Conservation (phyloP, 2,888 invertebrate species). For the Eledona agricola region DNA sequence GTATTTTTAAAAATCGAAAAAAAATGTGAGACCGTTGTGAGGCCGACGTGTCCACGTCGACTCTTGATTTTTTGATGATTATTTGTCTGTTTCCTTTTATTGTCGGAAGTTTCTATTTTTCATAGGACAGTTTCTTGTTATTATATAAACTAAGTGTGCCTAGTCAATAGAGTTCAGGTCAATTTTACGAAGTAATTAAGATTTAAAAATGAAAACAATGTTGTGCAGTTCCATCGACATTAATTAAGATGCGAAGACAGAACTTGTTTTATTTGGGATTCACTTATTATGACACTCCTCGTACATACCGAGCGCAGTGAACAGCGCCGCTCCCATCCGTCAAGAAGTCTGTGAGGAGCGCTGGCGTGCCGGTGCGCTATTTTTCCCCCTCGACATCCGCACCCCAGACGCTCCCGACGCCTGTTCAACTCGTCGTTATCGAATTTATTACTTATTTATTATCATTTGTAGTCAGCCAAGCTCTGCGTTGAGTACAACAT, state of each 20-base stretch:
- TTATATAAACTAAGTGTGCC: slow-evolving; percentile 71
- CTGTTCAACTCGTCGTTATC: slow-evolving; percentile 49
- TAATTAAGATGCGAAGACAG: slow-evolving; percentile 38
- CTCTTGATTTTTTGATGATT: slow-evolving; percentile 56
- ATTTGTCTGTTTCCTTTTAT: slow-evolving; percentile 62
- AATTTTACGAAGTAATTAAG: slow-evolving; percentile 61
- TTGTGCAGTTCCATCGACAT: slow-evolving; percentile 59
- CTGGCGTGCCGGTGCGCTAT: slow-evolving; percentile 13
- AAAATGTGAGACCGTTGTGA: slow-evolving; percentile 59
- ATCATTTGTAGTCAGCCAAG: slow-evolving; percentile 50
- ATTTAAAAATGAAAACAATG: slow-evolving; percentile 54
- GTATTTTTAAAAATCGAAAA: slow-evolving; percentile 63
- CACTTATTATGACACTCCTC: slow-evolving; percentile 5
- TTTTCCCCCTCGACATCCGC: slow-evolving; percentile 15
- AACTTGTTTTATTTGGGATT: slow-evolving; percentile 19
- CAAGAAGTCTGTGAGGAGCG: slow-evolving; percentile 31
- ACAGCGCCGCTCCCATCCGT: slow-evolving; percentile 21
- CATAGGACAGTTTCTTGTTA: slow-evolving; percentile 68
- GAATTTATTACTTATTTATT: slow-evolving; percentile 56
- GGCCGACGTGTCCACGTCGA: slow-evolving; percentile 51
- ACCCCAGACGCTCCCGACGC: slow-evolving; percentile 26
- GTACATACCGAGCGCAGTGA: slow-evolving; percentile 23
- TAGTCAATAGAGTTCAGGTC: slow-evolving; percentile 73
- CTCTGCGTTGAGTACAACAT: slow-evolving; percentile 59
- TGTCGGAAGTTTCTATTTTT: slow-evolving; percentile 66